Percentiles rank a stretch among this genome's conserved stretches.
phyloP scores from a whole-genome alignment of 2,113 vertebrate species.

The Indicator indicator region DNA sequence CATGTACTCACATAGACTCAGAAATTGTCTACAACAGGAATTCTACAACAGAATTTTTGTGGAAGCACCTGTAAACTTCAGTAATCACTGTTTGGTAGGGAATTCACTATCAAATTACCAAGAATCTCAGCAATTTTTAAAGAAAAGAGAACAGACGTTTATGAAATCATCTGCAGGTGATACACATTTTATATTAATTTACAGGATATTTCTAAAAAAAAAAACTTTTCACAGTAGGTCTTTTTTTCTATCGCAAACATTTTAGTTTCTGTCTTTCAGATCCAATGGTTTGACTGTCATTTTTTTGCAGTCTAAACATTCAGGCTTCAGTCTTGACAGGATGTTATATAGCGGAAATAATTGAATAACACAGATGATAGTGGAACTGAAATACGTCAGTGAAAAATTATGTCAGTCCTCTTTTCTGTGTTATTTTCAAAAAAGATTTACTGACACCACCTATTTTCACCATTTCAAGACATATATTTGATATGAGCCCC shows the following conservation, averaged over 20 bases:
- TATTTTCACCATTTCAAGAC: neutral
- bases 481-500: neutral
- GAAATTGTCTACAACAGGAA: neutral
- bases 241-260: neutral
- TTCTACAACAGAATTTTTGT: neutral
- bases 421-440: neutral
- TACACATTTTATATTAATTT: neutral
- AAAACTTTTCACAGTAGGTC: neutral
- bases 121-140: neutral
- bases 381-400: neutral
- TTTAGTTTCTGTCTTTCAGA: neutral
- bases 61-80: neutral
- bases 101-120: neutral
- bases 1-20: neutral
- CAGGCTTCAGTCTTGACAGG: neutral
- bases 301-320: neutral
- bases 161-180: neutral
- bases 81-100: neutral
- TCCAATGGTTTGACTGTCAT: neutral
- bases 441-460: neutral
- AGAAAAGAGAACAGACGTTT: fast-evolving
- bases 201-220: neutral
- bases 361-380: neutral
- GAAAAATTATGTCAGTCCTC: neutral
- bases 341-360: neutral